Evolutionary conservation across 1,140 invertebrate genomes (phyloP), one percentile per base, ranked within the genome.

Genomic region (Leptonema lineaticorne): DNA sequence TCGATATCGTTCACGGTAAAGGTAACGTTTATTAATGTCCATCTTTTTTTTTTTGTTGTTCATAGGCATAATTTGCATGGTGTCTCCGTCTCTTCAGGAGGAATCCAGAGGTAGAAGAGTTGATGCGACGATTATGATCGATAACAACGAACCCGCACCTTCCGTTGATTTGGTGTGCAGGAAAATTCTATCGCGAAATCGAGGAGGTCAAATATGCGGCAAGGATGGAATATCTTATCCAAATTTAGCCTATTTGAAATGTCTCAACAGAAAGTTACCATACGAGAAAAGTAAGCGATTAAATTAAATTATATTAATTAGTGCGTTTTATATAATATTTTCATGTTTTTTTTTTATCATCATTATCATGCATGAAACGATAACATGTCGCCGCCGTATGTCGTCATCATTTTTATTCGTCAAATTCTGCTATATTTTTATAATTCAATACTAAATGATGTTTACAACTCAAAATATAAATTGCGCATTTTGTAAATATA

Each of bases 171-270:
- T 11, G 11, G 14, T 18, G 3, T 72, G 71, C 59, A 46, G 16
- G 20, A 58, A 63, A 2, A 56, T 53, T 16, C 14, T 14, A 1
- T 0, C 24, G 1, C 20, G 8, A 14, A 29, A 50, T 1, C 69
- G 72, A 22, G 71, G 71, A 4, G 74, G 74, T 22, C 48, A 57
- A 58, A 48, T 77, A 1, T 77, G 75, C 37, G 75, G 71, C 7
- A 73, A 30, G 3, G 57, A 75, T 45, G 72, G 74, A 1, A 6
- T 45, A n/a, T 75, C 75, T 9, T 77, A 76, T 16, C 11, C 75
- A 4, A 77, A 76, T 41, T 48, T 30, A 5, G 16, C 73, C 24
- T 75, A 74, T 57, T 33, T 78, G 18, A 69, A 70, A 24, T 78
- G 76, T 26, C 9, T 74, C 33, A 78, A 77, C 63, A 66, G 76